Conservation (phyloP, 1,140 invertebrate species). For the Frieseomelitta varia region DNA sequence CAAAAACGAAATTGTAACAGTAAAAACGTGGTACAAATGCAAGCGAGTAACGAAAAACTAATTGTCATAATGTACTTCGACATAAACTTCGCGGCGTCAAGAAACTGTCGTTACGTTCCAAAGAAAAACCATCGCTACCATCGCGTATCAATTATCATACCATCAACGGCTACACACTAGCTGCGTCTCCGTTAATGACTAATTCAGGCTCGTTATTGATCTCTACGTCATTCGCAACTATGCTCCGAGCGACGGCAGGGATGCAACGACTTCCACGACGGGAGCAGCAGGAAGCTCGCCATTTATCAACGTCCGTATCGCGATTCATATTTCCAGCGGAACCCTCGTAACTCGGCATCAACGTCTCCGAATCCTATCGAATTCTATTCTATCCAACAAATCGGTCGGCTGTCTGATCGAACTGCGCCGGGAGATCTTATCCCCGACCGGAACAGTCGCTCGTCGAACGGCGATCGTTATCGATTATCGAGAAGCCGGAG, state of each 20-base stretch:
- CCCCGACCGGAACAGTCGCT: constrained; percentile 25
- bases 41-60: neutral
- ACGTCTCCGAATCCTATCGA: neutral
- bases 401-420: constrained; percentile 4
- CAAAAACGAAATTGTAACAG: too few species aligned
- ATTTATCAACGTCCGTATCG: neutral
- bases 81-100: too few species aligned
- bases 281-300: neutral
- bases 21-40: too few species aligned
- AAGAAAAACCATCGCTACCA: neutral
- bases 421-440: constrained; percentile 57
- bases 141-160: neutral
- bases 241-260: neutral
- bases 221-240: constrained; percentile 7
- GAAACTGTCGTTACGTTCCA: neutral
- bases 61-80: too few species aligned
- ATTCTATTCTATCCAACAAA: neutral
- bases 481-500: constrained; percentile 33
- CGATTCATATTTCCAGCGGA: constrained; percentile 1
- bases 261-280: neutral
- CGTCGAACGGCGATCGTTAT: constrained; percentile 57
- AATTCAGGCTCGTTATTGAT: neutral
- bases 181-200: neutral
- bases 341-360: neutral
- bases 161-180: too few species aligned